Evolutionary conservation across 2,888 invertebrate genomes (phyloP).

Genomic region (Cheilosia impressa): DNA sequence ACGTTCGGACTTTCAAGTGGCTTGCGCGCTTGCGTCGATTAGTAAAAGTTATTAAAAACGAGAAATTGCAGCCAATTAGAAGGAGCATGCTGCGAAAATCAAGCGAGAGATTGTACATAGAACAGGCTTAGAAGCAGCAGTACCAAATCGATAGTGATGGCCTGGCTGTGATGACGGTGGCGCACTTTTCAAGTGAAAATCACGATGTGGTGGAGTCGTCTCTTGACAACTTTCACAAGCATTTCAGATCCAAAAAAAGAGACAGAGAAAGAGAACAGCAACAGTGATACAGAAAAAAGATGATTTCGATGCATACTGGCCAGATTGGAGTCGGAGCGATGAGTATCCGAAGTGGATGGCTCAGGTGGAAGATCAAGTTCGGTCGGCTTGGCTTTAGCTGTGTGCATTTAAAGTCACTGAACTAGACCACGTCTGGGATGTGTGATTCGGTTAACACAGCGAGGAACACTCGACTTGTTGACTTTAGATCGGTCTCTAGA

Average conservation of each 20-base stretch:
- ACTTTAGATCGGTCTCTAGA: background rate
- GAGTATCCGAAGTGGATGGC: conserved; percentile 51
- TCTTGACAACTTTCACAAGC: conserved; percentile 69
- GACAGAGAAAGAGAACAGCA: conserved; percentile 47
- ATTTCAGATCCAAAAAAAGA: conserved; percentile 48
- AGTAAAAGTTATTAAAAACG: conserved; percentile 62
- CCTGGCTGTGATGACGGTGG: background rate
- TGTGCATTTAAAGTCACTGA: conserved; percentile 51
- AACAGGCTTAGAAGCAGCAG: conserved; percentile 46
- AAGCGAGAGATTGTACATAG: conserved; percentile 43
- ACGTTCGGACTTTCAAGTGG: conserved; percentile 38
- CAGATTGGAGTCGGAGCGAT: conserved; percentile 33
- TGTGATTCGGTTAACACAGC: background rate
- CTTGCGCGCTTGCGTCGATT: conserved; percentile 32
- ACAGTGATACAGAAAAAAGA: conserved; percentile 43
- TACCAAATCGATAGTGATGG: conserved; percentile 25
- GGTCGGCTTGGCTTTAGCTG: conserved; percentile 73
- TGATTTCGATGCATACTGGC: conserved; percentile 36
- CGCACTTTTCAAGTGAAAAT: conserved; percentile 44
- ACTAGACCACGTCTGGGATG: conserved; percentile 10
- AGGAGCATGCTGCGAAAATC: conserved; percentile 39
- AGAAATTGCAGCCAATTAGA: conserved; percentile 41
- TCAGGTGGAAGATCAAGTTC: conserved; percentile 67
- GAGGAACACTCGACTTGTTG: background rate
- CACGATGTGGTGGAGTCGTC: conserved; percentile 14